phyloP scores from a whole-genome alignment of 2,113 vertebrate genomes.

The Atherinomorus stipes region DNA sequence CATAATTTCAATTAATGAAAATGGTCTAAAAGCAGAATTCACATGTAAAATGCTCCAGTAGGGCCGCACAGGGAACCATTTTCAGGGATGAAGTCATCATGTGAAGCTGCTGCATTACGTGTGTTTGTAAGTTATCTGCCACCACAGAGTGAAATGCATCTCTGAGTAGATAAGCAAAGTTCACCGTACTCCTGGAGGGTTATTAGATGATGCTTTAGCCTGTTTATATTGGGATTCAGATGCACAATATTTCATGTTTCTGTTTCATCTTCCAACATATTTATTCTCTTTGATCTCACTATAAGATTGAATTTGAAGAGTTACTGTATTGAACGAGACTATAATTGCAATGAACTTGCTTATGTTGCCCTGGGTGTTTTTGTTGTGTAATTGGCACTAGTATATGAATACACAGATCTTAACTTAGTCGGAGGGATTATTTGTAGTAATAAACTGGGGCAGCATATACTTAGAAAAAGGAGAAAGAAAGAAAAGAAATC shows the following conservation, averaged over 20 bases:
- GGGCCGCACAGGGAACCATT: neutral
- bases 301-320: neutral
- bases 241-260: neutral
- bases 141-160: slow-evolving; percentile 58
- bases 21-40: slow-evolving; percentile 4
- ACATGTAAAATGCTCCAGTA: neutral
- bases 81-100: slow-evolving; percentile 49
- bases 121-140: slow-evolving; percentile 55
- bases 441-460: slow-evolving; percentile 15
- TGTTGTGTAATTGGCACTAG: neutral
- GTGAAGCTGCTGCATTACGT: slow-evolving; percentile 38
- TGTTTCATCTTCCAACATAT: neutral
- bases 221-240: neutral
- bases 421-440: neutral
- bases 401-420: neutral
- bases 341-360: neutral
- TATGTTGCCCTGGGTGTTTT: neutral
- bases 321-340: neutral
- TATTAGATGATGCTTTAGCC: neutral
- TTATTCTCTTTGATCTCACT: slow-evolving; percentile 4
- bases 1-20: neutral
- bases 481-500: slow-evolving; percentile 34
- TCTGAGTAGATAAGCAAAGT: slow-evolving; percentile 44
- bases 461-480: neutral
- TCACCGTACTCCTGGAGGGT: slow-evolving; percentile 18